Conservation (phyloP, 2,113 vertebrate genomes). For the Zeus faber region DNA sequence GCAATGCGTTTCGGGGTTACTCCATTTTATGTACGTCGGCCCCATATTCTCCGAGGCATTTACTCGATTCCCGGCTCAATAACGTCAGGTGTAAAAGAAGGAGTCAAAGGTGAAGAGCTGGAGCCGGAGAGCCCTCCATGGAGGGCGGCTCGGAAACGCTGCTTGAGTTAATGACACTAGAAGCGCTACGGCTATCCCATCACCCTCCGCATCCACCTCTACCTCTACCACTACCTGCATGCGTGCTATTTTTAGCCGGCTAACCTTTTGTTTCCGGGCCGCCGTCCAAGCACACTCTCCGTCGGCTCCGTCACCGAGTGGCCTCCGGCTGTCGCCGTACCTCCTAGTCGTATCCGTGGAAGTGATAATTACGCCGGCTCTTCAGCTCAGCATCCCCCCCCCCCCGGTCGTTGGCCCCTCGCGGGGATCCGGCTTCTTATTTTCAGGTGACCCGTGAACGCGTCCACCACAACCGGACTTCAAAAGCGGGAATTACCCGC, state of each 20-base stretch:
- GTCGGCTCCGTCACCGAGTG: constrained; percentile 39
- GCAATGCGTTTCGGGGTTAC: no score
- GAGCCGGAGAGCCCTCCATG: constrained; percentile 20
- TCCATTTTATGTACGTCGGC: no score
- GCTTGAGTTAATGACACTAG: constrained; percentile 34
- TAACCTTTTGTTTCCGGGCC: constrained; percentile 61
- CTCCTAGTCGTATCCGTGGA: constrained; percentile 28
- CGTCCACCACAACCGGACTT: constrained; percentile 29
- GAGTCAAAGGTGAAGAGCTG: constrained; percentile 38
- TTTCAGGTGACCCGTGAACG: constrained; percentile 42
- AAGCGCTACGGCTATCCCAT: no score
- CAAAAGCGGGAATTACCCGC: no score
- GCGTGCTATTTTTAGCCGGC: constrained; percentile 57
- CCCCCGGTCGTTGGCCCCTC: constrained; percentile 56
- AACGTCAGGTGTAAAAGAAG: no score
- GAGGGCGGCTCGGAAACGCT: constrained; percentile 4
- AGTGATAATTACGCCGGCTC: constrained; percentile 59
- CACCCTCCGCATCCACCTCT: constrained; percentile 22
- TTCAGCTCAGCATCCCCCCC: constrained; percentile 56
- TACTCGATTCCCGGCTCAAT: no score
- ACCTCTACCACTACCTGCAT: constrained; percentile 32
- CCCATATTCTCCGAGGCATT: no score
- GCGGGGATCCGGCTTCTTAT: constrained; percentile 35
- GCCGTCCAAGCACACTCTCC: constrained; percentile 55
- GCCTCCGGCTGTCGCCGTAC: constrained; percentile 41